These are phyloP conservation scores for Drosophila emarginata DNA, from an alignment of 2,888 invertebrate genomes.

Conservation along the genomic window DNA sequence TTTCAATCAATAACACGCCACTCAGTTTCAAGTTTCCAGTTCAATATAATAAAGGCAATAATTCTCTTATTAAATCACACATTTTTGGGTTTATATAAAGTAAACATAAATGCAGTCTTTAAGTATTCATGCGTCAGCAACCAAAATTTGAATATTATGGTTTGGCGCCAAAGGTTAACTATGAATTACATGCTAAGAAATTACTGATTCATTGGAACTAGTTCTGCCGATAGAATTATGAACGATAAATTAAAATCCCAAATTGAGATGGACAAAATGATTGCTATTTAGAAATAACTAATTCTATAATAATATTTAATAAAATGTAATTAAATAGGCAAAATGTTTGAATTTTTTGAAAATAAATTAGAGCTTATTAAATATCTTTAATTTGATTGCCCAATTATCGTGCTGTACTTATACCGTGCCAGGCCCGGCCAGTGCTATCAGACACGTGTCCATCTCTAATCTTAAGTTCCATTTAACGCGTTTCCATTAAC, in stretches of 20 bases:
- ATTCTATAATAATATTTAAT: too few species aligned
- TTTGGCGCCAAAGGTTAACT: background rate
- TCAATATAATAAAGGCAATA: too few species aligned
- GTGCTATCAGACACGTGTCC: background rate
- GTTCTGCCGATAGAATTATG: background rate
- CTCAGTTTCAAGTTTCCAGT: too few species aligned
- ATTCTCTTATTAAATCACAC: too few species aligned
- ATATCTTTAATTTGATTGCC: background rate
- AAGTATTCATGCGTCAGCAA: too few species aligned
- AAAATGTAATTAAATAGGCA: background rate
- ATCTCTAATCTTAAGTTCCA: background rate
- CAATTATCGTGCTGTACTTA: background rate
- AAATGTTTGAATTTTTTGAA: background rate
- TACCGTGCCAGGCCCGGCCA: background rate
- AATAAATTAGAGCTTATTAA: background rate
- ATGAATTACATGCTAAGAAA: background rate
- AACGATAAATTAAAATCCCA: background rate
- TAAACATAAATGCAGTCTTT: too few species aligned
- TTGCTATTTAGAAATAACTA: background rate
- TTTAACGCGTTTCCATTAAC: slow-evolving; percentile 4
- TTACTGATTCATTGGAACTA: background rate
- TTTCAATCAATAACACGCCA: too few species aligned
- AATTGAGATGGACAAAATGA: background rate
- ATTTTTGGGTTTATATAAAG: too few species aligned
- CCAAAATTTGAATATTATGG: too few species aligned